Conservation (phyloP, 1,140 invertebrate genomes). For the Pseudoatta argentina region DNA sequence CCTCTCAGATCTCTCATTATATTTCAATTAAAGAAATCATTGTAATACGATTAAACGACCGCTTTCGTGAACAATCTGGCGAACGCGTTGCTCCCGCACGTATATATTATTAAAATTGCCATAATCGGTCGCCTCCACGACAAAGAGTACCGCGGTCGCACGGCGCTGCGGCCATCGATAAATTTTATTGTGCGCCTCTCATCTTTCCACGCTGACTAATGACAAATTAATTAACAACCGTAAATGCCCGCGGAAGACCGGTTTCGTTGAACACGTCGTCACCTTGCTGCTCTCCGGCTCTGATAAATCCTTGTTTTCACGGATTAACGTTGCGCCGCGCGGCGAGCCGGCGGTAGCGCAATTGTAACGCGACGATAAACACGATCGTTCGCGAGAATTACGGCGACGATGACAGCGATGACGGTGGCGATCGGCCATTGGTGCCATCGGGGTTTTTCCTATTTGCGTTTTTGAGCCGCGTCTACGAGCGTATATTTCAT, state of each 20-base stretch:
- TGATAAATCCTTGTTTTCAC: conserved; percentile 71
- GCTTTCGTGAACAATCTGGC: neutral
- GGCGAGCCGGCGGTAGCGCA: conserved; percentile 33
- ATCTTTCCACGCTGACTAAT: conserved; percentile 74
- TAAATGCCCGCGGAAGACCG: conserved; percentile 73
- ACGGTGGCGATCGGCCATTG: neutral
- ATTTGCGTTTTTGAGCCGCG: conserved; percentile 42
- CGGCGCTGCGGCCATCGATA: conserved; percentile 56
- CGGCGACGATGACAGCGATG: conserved; percentile 16
- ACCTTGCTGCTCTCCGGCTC: conserved; percentile 31
- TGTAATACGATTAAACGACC: neutral
- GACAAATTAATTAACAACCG: conserved; percentile 80
- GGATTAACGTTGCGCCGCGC: conserved; percentile 34
- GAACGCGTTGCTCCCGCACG: neutral
- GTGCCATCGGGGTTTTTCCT: conserved; percentile 29
- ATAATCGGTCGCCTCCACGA: conserved; percentile 4
- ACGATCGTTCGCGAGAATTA: neutral
- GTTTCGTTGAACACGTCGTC: conserved; percentile 69
- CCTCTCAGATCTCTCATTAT: too few relatives aligned
- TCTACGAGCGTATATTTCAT: conserved; percentile 40
- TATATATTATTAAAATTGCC: conserved; percentile 18
- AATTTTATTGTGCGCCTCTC: conserved; percentile 73
- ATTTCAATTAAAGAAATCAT: neutral
- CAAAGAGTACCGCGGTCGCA: conserved; percentile 28
- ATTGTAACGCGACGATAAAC: conserved; percentile 62